Base-by-base conservation (phyloP, 2,888 invertebrate genomes). In the Glaucopsyche alexis region DNA sequence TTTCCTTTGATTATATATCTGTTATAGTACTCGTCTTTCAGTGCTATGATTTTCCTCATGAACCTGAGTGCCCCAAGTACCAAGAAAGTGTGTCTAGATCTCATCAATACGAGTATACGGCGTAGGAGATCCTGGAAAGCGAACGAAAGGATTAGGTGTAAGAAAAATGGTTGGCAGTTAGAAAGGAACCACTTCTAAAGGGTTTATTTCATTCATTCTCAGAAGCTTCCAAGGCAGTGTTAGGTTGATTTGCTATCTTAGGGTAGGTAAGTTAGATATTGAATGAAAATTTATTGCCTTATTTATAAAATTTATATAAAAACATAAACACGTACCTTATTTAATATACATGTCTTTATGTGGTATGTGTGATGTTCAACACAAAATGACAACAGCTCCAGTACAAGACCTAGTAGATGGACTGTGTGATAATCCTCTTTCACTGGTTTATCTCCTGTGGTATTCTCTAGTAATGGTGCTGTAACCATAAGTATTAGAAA, bases 341-440 rank as follows among this genome's bases (percentile, higher is more conserved):
- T 98, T 84, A 99, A 95, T 90, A 99, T 97, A 93, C 98, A 99
- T 87, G 98, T 98, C 89, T 99, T 99, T 90, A 99, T 99, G 94
- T 99, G 98, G 94, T 98, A 99, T 75, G 98, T 97, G 93, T 99
- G 99, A 94, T 99, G 99, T 88, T 99, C 99, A 71, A 99, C 98
- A 93, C 99, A 99, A 93, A 99, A 99, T 60, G 99, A 97, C 78
- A 99, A 93, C 80, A 99, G 94, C 88, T 99, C 99, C 81, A 99
- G 93, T 77, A 99, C 98, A 79, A 99, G 94, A 73, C 98, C 98
- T 78, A 99, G 93, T 77, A 99, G 94, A 93, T 99, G 99, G 79
- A 99, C 99, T 73, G 98, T 98, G 90, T 98, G 96, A 88, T 99
- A 99, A 90, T 99, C 99, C 90, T 99, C 99, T 85, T 96, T 96